Base-by-base conservation (phyloP, 2,888 invertebrate genomes). In the Pristionchus maxplancki region DNA sequence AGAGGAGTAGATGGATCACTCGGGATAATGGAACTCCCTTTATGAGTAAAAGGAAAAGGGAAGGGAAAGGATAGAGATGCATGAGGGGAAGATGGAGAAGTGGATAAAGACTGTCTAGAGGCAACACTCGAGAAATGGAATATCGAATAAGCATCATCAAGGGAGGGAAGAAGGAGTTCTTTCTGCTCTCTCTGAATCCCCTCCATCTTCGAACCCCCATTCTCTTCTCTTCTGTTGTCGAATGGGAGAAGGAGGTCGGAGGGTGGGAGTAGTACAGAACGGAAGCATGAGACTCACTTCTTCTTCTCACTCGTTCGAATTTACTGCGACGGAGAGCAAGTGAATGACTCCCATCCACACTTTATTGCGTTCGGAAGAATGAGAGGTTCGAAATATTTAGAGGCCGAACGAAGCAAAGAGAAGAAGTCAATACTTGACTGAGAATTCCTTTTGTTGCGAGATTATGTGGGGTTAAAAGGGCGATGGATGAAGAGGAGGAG, bases 111-210 rank as follows among this genome's bases (percentile, higher is more conserved):
- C 53, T 58, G 83, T 37, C 83, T 50, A 78, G 78, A 44, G 78
- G 78, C 40, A 78, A 78, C 78, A 78, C 78, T 78, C 78, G 78
- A 78, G 71, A 37, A 40, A 78, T 78, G 78, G 78, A 78, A 78
- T 78, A 37, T 20, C 40, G 44, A 78, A 78, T 78, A 78, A 78
- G 78, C 78, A 78, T 78, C 78, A 78, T 78, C 44, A 78, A 28
- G 78, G 44, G 78, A 28, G 37, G 44, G 44, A 34, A 44, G 44
- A 48, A n/a, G 44, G 13, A n/a, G 67, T 24, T 34, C 40, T 44
- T 48, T 78, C 44, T 40, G 11, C 48, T 40, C 48, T 1, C 34
- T 58, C 58, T 24, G 58, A 58, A 58, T 58, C 8, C 17, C 58
- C 20, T 24, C 44, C 44, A 58, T n/a, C n/a, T 24, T 58, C 58